Conservation (phyloP, 2,113 vertebrate species). For the Sceloporus tristichus region DNA sequence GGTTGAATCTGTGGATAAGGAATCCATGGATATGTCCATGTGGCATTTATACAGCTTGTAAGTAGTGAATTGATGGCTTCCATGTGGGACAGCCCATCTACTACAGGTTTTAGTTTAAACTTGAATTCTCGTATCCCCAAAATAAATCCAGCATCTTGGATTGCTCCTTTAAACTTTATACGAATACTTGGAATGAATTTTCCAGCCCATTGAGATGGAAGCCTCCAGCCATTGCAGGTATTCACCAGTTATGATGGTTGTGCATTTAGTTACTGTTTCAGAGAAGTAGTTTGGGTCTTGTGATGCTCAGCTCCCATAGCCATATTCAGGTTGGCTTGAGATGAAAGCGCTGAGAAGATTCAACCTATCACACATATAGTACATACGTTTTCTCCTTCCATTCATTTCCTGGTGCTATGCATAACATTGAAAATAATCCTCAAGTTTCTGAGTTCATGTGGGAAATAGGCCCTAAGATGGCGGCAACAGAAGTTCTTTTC, state of each 20-base stretch:
- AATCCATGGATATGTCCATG: too few species aligned
- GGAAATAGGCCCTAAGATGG: not conserved
- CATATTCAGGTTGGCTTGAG: not conserved
- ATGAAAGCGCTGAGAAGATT: not conserved
- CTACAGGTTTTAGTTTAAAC: too few species aligned
- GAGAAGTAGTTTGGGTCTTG: not conserved
- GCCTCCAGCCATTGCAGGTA: not conserved
- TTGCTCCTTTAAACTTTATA: too few species aligned
- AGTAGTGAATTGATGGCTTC: too few species aligned
- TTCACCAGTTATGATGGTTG: not conserved
- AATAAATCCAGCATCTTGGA: too few species aligned
- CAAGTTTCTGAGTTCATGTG: not conserved
- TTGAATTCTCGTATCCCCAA: too few species aligned
- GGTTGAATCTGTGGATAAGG: too few species aligned
- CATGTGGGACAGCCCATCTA: too few species aligned
- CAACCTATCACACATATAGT: not conserved
- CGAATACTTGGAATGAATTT: too few species aligned
- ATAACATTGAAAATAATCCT: not conserved
- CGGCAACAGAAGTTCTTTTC: not conserved
- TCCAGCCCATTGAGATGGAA: not conserved
- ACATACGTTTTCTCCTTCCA: not conserved
- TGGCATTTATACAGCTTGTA: too few species aligned
- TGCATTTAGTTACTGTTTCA: not conserved
- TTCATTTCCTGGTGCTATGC: not conserved
- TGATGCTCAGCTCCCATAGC: not conserved